Evolutionary conservation across 2,113 vertebrate genomes (phyloP), one percentile per base, ranked within the genome.

Genomic region (Psephotus haematonotus): DNA sequence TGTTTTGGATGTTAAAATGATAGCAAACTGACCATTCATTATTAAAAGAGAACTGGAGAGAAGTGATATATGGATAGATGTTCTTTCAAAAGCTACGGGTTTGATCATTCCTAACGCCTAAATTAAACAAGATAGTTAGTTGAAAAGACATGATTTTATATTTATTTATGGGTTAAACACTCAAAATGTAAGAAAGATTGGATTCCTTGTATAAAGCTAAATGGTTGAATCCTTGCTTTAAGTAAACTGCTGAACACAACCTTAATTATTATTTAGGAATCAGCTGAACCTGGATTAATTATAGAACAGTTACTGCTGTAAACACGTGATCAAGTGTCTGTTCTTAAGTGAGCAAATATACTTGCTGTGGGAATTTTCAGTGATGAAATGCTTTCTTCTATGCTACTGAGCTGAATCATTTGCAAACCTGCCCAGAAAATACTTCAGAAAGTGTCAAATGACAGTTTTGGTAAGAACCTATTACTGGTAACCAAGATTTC

Each of bases 251-350:
- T 63, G 82, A 96, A 77, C 41, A 81, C 25, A 81, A 71, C 39
- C 31, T 92, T 96, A 93, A 91, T 93, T 90, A 90, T 93, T 95
- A 94, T 88, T 85, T 94, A 92, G 50, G 46, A 93, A 84, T 88
- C 85, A 77, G 27, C 25, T 88, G 68, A 96, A 86, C 16, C 29
- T 86, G 63, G 62, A 83, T 88, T 92, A 93, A 75, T 96, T 95
- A 86, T 55, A 86, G 88, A 96, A 63, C 55, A 83, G 64, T 79
- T 90, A 70, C 84, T 95, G 31, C 44, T 88, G 80, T 57, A 88
- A 65, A 77, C 47, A 46, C 25, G 23, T 1, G 1, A 83, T 81
- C 72, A 81, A 95, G 64, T 37, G 29, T 63, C 67, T 88, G 79
- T 50, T 96, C 76, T 75, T 81, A 60, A 90, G 43, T 88, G 64